Conservation (phyloP, 2,888 invertebrate genomes). For the Platerodrilus igneus region DNA sequence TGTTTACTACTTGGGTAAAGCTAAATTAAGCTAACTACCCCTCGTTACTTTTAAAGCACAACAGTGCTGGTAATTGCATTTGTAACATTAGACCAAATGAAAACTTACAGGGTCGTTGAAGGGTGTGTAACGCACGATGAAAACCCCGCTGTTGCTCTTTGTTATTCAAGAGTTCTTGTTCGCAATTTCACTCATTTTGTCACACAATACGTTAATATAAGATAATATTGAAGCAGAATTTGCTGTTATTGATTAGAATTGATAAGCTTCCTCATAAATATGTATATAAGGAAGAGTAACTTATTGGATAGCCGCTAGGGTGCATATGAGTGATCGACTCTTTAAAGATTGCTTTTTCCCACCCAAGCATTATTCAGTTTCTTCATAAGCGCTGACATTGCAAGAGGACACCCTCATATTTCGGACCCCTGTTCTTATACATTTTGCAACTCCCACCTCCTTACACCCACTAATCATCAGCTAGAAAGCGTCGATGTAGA, state of each 20-base stretch:
- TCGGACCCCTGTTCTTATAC: slow-evolving; percentile 21
- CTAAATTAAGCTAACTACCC: no score
- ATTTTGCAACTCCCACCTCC: slow-evolving; percentile 19
- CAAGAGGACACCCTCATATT: slow-evolving; percentile 28
- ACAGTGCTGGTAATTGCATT: no score
- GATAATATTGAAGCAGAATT: no score
- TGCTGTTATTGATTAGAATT: slow-evolving; percentile 15
- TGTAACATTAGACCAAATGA: no score
- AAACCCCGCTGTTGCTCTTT: no score
- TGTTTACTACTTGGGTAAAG: no score
- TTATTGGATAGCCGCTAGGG: slow-evolving; percentile 21
- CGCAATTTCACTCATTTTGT: no score
- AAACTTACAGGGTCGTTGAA: no score
- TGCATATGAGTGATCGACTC: slow-evolving; percentile 42
- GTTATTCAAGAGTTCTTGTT: no score
- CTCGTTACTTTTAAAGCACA: no score
- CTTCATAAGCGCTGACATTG: slow-evolving; percentile 43
- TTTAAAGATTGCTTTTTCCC: slow-evolving; percentile 44
- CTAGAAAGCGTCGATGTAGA: slow-evolving; percentile 33
- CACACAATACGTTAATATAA: no score
- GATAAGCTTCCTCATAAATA: slow-evolving; percentile 25
- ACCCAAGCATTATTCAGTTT: slow-evolving; percentile 38
- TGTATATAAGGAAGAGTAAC: slow-evolving; percentile 25
- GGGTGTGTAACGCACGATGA: no score
- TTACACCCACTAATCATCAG: slow-evolving; percentile 37